Evolutionary conservation across 2,888 invertebrate species (phyloP).

Genomic region (Apomyelois bistriatella): DNA sequence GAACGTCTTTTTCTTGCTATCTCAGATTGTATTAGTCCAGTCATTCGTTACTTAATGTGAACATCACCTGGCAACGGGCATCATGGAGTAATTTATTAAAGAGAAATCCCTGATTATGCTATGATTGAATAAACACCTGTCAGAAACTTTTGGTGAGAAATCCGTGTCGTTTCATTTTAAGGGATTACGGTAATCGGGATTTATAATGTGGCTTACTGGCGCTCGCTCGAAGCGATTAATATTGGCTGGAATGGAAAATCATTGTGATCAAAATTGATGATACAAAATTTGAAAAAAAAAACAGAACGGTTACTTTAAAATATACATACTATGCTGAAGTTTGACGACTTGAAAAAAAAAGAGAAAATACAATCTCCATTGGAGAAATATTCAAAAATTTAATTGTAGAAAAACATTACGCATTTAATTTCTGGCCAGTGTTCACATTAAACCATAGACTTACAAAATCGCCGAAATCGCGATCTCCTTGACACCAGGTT

Average conservation of each 20-base stretch:
- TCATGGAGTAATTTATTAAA: conserved; percentile 6
- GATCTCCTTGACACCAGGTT: too few relatives aligned
- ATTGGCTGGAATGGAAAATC: background rate
- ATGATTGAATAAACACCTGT: conserved; percentile 8
- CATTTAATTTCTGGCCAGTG: too few relatives aligned
- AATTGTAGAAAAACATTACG: too few relatives aligned
- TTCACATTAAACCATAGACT: too few relatives aligned
- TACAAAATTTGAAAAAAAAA: background rate
- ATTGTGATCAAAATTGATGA: background rate
- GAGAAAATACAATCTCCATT: too few relatives aligned
- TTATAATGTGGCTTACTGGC: conserved; percentile 10
- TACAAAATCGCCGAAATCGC: too few relatives aligned
- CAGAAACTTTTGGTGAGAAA: background rate
- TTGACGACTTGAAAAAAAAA: too few relatives aligned
- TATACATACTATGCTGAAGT: too few relatives aligned
- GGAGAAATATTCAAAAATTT: too few relatives aligned
- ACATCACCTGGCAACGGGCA: background rate
- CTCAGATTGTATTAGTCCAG: too few relatives aligned
- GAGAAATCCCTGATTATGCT: conserved; percentile 2
- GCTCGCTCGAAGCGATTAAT: background rate
- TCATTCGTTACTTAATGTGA: background rate
- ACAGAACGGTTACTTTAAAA: too few relatives aligned
- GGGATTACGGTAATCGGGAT: conserved; percentile 7
- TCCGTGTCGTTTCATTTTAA: conserved; percentile 8
- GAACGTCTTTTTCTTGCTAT: too few relatives aligned